These are phyloP conservation scores for Rhabdornis inornatus DNA, from an alignment of 2,113 vertebrate species.

Conservation along the genomic window DNA sequence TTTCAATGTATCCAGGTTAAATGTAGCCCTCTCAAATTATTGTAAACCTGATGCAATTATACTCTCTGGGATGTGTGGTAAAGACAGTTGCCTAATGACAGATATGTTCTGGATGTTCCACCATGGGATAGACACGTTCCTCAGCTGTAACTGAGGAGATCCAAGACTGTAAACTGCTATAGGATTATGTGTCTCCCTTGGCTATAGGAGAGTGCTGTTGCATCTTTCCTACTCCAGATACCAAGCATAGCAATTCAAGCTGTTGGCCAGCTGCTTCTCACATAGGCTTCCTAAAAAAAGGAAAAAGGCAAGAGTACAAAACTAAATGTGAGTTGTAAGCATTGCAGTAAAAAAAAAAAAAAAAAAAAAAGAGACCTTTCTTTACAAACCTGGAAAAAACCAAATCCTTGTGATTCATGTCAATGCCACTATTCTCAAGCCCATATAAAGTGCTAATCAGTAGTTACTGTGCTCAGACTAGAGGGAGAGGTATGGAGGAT, in stretches of 20 bases:
- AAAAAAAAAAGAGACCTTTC: neutral
- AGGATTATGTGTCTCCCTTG: neutral
- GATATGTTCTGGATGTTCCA: neutral
- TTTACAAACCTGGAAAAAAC: neutral
- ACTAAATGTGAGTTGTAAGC: neutral
- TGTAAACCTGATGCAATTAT: neutral
- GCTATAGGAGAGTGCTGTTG: neutral
- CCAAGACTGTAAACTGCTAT: neutral
- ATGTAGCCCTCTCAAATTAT: neutral
- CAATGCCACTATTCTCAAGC: neutral
- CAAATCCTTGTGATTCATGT: accelerated
- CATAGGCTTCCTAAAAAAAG: neutral
- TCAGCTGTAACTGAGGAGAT: neutral
- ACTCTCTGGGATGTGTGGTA: neutral
- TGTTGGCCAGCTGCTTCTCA: neutral
- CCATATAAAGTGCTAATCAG: neutral
- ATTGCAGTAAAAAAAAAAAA: neutral
- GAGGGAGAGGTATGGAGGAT: neutral
- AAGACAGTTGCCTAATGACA: neutral
- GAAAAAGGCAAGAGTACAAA: neutral
- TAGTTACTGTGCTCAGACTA: neutral
- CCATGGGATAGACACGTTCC: neutral
- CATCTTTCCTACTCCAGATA: neutral
- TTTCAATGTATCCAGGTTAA: neutral
- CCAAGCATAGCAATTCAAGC: neutral